Evolutionary conservation across 2,888 invertebrate genomes (phyloP).

Genomic region (Lapara coniferarum): DNA sequence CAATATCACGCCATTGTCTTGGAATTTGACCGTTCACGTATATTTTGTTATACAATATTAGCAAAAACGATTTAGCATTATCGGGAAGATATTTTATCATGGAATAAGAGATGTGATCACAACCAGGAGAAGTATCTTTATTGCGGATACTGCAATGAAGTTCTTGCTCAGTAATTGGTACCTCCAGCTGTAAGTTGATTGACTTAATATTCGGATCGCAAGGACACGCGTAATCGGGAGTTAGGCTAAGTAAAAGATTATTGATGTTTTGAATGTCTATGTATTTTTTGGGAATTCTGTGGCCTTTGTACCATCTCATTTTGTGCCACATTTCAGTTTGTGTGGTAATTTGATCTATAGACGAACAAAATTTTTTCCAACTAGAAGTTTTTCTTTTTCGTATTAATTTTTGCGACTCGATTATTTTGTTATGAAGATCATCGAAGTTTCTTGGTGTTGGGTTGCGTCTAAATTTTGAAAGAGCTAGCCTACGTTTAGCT

Average conservation of each 20-base stretch:
- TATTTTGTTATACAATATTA: conserved; percentile 28
- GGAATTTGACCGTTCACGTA: conserved; percentile 32
- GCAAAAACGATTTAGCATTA: conserved; percentile 22
- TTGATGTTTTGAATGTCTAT: neutral
- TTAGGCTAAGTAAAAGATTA: neutral
- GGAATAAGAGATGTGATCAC: conserved; percentile 24
- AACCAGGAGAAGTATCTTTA: neutral
- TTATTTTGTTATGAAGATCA: neutral
- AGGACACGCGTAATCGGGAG: neutral
- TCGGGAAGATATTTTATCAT: conserved; percentile 32
- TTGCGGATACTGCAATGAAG: neutral
- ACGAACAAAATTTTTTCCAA: neutral
- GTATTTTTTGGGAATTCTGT: neutral
- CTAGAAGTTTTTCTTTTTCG: neutral
- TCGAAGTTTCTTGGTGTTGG: conserved; percentile 23
- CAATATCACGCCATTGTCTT: conserved; percentile 36
- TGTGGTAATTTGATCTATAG: neutral
- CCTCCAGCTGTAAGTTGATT: neutral
- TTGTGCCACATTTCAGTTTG: neutral
- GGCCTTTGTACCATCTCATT: neutral
- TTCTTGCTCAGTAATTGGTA: neutral
- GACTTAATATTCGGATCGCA: neutral
- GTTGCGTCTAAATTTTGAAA: conserved; percentile 29
- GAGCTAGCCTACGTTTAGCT: conserved; percentile 28
- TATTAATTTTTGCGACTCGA: neutral